Evolutionary conservation across 2,888 invertebrate species (phyloP).

Genomic region (Polyommatus icarus): DNA sequence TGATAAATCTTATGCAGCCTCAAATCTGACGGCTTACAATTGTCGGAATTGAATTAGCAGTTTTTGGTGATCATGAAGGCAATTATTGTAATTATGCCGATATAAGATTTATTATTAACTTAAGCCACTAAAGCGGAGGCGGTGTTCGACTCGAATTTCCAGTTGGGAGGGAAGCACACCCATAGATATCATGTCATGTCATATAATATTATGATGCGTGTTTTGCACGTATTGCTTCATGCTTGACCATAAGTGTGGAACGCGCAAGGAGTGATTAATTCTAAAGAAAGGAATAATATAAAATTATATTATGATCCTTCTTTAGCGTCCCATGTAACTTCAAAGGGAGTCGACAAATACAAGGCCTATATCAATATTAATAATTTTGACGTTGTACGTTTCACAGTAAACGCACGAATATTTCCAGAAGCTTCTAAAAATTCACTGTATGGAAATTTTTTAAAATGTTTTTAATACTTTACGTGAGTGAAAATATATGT

Average conservation of each 20-base stretch:
- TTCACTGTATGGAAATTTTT: background rate
- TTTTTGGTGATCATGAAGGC: background rate
- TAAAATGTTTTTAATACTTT: background rate
- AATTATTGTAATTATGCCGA: too few relatives aligned
- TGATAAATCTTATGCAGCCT: slow-evolving; percentile 30
- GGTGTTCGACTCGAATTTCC: too few relatives aligned
- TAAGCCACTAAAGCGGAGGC: too few relatives aligned
- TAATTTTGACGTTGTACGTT: background rate
- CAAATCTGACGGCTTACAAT: slow-evolving; percentile 18
- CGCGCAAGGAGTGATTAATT: too few relatives aligned
- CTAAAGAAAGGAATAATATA: background rate
- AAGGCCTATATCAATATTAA: background rate
- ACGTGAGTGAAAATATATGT: too few relatives aligned
- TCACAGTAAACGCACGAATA: background rate
- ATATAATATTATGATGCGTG: background rate
- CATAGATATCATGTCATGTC: background rate
- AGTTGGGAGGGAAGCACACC: too few relatives aligned
- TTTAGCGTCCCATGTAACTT: background rate
- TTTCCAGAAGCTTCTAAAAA: background rate
- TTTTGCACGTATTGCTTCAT: background rate
- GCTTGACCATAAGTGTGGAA: background rate
- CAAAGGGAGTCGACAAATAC: background rate
- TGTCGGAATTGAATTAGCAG: slow-evolving; percentile 10
- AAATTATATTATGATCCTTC: too few relatives aligned
- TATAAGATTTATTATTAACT: too few relatives aligned